phyloP scores from a whole-genome alignment of 1,140 invertebrate genomes.

The Drosophila bocki region DNA sequence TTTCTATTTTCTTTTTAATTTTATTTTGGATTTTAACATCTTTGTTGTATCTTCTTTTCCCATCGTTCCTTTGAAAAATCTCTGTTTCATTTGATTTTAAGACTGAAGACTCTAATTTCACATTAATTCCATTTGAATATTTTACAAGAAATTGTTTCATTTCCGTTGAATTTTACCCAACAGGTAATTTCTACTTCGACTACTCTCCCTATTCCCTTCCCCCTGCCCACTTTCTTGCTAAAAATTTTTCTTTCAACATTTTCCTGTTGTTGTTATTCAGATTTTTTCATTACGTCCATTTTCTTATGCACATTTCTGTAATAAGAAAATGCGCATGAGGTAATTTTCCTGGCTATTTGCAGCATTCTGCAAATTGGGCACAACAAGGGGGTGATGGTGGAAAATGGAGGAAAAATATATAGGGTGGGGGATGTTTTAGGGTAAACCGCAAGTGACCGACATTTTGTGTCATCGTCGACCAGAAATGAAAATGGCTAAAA shows the following conservation, averaged over 20 bases:
- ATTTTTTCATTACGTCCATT: conserved; percentile 79
- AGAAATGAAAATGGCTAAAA: conserved; percentile 78
- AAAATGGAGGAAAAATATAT: neutral
- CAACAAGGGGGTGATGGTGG: conserved; percentile 4
- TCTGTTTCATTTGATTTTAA: too few species aligned
- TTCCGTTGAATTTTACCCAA: conserved; percentile 8
- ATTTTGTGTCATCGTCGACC: conserved; percentile 77
- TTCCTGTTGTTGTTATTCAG: conserved; percentile 28
- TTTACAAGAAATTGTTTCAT: conserved; percentile 26
- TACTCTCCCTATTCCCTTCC: neutral
- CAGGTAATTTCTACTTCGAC: conserved; percentile 17
- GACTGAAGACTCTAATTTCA: neutral
- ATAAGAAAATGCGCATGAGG: conserved; percentile 82
- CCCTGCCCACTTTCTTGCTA: neutral
- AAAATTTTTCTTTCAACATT: neutral
- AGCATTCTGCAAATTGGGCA: conserved; percentile 72
- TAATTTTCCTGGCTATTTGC: conserved; percentile 82
- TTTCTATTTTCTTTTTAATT: neutral
- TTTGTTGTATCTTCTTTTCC: too few species aligned
- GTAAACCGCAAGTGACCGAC: conserved; percentile 81
- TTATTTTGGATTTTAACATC: too few species aligned
- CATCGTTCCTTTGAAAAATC: neutral
- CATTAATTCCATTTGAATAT: conserved; percentile 27
- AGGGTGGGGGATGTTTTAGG: conserved; percentile 12
- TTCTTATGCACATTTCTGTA: conserved; percentile 81